These are phyloP conservation scores for Sminthopsis crassicaudata DNA, from an alignment of 2,113 vertebrate species.

Conservation along the genomic window DNA sequence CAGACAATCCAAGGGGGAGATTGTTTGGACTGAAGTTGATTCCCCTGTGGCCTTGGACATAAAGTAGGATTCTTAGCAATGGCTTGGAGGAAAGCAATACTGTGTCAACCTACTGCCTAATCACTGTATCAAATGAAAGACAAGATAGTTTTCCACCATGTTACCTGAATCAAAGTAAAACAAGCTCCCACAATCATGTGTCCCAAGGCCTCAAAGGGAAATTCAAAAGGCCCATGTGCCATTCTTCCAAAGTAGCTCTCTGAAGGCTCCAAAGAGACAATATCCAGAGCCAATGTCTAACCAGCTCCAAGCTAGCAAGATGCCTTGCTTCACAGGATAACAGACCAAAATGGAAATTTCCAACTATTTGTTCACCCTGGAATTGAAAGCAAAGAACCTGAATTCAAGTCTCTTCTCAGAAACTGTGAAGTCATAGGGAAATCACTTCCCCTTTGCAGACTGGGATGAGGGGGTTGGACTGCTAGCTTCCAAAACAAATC, in stretches of 20 bases:
- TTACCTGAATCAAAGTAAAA: neutral
- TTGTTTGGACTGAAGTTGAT: fast-evolving
- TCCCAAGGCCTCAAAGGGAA: neutral
- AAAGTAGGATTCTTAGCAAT: neutral
- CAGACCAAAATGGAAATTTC: conserved; percentile 21
- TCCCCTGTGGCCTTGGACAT: neutral
- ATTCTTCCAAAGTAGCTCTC: conserved; percentile 14
- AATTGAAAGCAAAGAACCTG: neutral
- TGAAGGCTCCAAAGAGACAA: neutral
- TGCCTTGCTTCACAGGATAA: conserved; percentile 6
- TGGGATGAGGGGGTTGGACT: neutral
- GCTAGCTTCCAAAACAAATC: neutral
- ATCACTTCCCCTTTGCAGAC: neutral
- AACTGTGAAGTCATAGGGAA: neutral
- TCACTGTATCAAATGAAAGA: neutral
- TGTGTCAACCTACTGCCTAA: neutral
- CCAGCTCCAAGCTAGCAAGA: neutral
- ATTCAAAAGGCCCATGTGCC: neutral
- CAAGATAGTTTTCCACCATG: neutral
- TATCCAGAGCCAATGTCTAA: neutral
- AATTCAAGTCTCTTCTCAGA: neutral
- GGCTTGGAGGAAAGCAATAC: neutral
- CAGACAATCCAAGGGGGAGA: neutral
- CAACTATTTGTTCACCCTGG: neutral
- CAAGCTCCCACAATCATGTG: conserved; percentile 10